Percentiles rank a stretch among this genome's conserved stretches.
Evolutionary conservation across 2,113 vertebrate species (phyloP).

Genomic region (Herpailurus yagouaroundi): DNA sequence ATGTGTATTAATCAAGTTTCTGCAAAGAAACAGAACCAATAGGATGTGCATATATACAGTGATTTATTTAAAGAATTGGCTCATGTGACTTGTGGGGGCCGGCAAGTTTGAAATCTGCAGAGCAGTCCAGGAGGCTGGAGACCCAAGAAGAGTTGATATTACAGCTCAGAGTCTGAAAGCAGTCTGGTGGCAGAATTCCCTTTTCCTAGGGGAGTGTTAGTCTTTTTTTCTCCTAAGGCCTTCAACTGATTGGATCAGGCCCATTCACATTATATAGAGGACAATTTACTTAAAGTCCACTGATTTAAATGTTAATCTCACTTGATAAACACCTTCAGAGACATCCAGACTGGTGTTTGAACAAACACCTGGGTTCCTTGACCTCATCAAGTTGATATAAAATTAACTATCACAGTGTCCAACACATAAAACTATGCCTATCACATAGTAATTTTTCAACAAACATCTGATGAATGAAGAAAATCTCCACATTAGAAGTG

Average conservation of each 20-base stretch:
- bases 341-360: background rate
- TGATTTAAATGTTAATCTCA: background rate
- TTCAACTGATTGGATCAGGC: background rate
- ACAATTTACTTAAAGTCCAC: background rate
- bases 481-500: background rate
- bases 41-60: background rate
- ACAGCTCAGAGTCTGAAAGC: background rate
- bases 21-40: background rate
- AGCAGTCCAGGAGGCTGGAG: background rate
- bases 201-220: background rate
- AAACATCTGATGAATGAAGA: background rate
- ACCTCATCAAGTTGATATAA: background rate
- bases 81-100: background rate
- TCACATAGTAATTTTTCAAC: background rate
- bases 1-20: background rate
- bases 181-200: background rate
- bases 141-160: background rate
- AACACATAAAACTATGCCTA: background rate
- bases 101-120: background rate
- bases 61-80: background rate
- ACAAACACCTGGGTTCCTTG: background rate
- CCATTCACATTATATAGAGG: background rate
- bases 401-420: background rate
- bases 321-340: background rate
- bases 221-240: background rate